Evolutionary conservation across 2,797 vertebrate species (phyloP).

Genomic region (Enteromius radiatus): DNA sequence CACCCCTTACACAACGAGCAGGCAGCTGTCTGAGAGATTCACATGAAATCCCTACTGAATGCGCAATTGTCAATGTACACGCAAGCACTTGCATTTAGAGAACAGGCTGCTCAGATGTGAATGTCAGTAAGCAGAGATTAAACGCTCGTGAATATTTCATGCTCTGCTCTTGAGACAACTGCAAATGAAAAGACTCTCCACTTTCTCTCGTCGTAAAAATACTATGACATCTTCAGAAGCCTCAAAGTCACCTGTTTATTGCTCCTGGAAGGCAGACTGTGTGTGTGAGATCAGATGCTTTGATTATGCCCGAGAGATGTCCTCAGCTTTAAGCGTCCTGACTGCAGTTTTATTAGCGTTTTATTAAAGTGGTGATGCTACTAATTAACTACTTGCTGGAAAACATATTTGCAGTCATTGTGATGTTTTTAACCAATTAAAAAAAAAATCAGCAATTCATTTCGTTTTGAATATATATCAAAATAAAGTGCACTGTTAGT

Average conservation of each 20-base stretch:
- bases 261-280: not conserved
- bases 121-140: conserved; percentile 16
- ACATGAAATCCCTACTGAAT: conserved; percentile 44
- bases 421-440: not conserved
- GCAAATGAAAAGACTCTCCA: not conserved
- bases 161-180: conserved; percentile 7
- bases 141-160: conserved; percentile 30
- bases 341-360: conserved; percentile 34
- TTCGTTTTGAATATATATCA: not conserved
- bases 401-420: not conserved
- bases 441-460: not conserved
- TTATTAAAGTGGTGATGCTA: not conserved
- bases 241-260: conserved; percentile 8
- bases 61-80: conserved; percentile 32
- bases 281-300: conserved; percentile 65
- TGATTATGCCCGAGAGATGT: conserved; percentile 46
- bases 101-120: not conserved
- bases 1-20: conserved; percentile 59
- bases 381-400: not conserved
- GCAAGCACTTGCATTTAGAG: not conserved
- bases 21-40: conserved; percentile 61
- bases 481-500: not conserved
- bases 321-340: conserved; percentile 58
- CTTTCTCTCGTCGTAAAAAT: not conserved
- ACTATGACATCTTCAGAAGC: not conserved